These are phyloP conservation scores for Notiomystis cincta DNA, from an alignment of 2,113 vertebrate species.

Conservation along the genomic window DNA sequence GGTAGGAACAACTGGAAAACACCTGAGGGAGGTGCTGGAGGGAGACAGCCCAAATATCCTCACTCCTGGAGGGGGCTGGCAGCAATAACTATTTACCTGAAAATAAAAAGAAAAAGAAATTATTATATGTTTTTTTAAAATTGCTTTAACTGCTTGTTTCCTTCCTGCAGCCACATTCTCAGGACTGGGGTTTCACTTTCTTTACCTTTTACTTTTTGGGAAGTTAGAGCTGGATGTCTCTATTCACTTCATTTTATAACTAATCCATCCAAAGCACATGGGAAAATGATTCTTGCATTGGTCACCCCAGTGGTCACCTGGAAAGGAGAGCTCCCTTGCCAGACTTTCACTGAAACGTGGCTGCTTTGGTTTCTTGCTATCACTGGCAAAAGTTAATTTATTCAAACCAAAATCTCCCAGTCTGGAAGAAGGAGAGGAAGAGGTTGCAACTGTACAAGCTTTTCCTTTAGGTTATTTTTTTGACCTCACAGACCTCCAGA, in stretches of 20 bases:
- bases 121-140: not conserved
- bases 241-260: not conserved
- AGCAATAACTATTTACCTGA: not conserved
- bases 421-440: not conserved
- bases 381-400: not conserved
- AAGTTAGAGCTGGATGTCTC: not conserved
- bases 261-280: not conserved
- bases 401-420: not conserved
- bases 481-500: not conserved
- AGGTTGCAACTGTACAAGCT: not conserved
- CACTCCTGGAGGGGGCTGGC: not conserved
- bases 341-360: fast-evolving
- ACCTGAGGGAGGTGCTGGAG: not conserved
- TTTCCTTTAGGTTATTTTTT: not conserved
- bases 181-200: not conserved
- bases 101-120: not conserved
- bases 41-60: not conserved
- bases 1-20: not conserved
- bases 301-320: not conserved
- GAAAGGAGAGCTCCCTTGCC: not conserved
- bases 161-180: not conserved
- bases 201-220: not conserved
- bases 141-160: not conserved
- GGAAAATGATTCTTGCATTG: not conserved
- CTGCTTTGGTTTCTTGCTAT: not conserved